Evolutionary conservation across 2,797 vertebrate species (phyloP).

Genomic region (Falco columbarius): DNA sequence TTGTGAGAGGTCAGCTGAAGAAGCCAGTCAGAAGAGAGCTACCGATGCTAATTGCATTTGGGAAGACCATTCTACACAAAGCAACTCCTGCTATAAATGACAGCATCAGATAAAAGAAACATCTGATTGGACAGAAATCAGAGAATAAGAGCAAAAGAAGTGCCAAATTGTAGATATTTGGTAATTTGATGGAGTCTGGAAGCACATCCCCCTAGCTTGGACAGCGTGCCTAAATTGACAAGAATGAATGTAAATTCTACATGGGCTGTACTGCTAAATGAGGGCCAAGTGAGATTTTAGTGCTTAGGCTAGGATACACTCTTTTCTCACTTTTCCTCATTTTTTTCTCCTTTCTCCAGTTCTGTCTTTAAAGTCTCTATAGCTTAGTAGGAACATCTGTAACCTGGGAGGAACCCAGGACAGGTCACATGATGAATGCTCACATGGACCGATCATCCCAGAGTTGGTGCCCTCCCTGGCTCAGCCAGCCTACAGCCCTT

Average conservation of each 20-base stretch:
- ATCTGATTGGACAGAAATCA: neutral
- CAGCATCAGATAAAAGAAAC: neutral
- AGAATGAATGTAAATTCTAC: neutral
- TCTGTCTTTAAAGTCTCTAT: neutral
- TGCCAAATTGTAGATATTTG: neutral
- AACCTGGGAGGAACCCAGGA: neutral
- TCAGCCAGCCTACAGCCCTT: neutral
- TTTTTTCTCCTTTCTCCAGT: neutral
- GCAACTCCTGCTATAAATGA: neutral
- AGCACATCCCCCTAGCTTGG: neutral
- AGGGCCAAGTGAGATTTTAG: neutral
- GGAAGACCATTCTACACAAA: neutral
- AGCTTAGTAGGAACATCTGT: neutral
- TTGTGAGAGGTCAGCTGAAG: neutral
- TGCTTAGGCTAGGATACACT: neutral
- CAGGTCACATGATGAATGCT: neutral
- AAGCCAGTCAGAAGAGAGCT: neutral
- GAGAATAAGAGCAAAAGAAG: neutral
- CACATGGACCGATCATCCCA: neutral
- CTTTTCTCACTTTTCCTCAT: neutral
- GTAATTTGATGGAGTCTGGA: neutral
- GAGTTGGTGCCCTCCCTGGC: neutral
- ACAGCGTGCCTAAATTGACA: neutral
- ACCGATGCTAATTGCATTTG: neutral
- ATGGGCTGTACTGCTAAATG: neutral